Evolutionary conservation across 2,888 invertebrate species (phyloP).

Genomic region (Desoria tigrina): DNA sequence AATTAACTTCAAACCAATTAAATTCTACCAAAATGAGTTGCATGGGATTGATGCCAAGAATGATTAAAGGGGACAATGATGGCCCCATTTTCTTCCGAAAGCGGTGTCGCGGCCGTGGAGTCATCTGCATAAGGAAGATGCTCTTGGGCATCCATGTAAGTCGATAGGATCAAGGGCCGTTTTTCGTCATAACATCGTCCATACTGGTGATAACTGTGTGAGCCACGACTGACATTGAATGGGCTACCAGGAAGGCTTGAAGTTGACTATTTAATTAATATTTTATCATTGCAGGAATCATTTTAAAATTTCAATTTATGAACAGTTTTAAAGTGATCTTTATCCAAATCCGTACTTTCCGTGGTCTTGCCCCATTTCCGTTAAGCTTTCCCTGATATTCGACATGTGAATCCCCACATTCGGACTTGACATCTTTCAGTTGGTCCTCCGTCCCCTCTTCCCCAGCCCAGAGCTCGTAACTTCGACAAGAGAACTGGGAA

Average conservation of each 20-base stretch:
- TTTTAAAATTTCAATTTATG: too few species aligned
- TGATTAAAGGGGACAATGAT: conserved; percentile 73
- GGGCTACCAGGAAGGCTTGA: conserved; percentile 10
- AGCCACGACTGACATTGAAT: background rate
- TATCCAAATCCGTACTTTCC: conserved; percentile 69
- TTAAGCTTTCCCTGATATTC: conserved; percentile 57
- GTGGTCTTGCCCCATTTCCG: conserved; percentile 63
- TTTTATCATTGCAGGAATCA: too few species aligned
- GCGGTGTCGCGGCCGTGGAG: conserved; percentile 94
- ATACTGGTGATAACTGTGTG: conserved; percentile 69
- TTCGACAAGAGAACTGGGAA: conserved; percentile 86
- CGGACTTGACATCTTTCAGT: conserved; percentile 82
- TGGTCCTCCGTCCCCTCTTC: conserved; percentile 86
- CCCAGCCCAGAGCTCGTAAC: conserved; percentile 87
- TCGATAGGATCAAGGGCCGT: conserved; percentile 89
- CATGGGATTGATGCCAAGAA: conserved; percentile 74
- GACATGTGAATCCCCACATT: conserved; percentile 85
- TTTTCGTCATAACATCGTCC: conserved; percentile 79
- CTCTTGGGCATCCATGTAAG: conserved; percentile 76
- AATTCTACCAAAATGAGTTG: conserved; percentile 56
- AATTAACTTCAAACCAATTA: background rate
- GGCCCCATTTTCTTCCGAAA: conserved; percentile 96
- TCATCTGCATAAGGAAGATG: conserved; percentile 96
- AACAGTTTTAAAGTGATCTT: too few species aligned
- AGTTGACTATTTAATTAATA: conserved; percentile 59